Conservation (phyloP, 2,888 invertebrate genomes). For the Macaria liturata region DNA sequence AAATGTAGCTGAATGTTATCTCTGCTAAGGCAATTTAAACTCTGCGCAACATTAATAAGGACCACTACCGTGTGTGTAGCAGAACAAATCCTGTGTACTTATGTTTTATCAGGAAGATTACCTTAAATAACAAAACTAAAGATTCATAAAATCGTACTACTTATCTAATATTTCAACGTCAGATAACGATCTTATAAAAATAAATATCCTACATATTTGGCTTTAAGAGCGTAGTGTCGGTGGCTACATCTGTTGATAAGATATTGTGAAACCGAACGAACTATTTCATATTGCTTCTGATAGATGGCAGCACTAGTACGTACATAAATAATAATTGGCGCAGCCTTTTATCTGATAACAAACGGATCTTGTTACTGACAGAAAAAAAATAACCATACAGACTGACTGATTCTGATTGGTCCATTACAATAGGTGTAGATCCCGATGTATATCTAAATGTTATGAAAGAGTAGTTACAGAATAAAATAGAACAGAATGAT, state of each 20-base stretch:
- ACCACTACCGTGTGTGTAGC: neutral
- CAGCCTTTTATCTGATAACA: no score
- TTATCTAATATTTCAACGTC: neutral
- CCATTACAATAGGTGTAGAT: no score
- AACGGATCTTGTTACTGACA: no score
- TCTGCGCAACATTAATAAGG: constrained; percentile 1
- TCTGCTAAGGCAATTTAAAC: constrained; percentile 2
- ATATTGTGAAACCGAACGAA: neutral
- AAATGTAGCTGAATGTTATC: neutral
- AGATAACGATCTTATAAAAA: constrained; percentile 8
- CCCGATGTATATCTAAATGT: no score
- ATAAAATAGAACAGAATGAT: no score
- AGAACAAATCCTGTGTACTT: neutral
- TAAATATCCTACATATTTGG: neutral
- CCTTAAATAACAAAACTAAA: constrained; percentile 10
- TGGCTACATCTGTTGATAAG: constrained; percentile 3
- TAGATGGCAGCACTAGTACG: constrained; percentile 14
- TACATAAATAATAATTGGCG: no score
- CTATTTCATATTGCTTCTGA: neutral
- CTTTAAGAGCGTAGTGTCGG: neutral
- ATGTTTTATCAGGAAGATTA: constrained; percentile 18
- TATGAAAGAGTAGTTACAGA: no score
- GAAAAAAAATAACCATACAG: no score
- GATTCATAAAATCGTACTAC: constrained; percentile 7
- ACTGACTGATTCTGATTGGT: no score